These are phyloP conservation scores for Trissoscelio sp. DNA, from an alignment of 2,888 invertebrate species.

Conservation along the genomic window DNA sequence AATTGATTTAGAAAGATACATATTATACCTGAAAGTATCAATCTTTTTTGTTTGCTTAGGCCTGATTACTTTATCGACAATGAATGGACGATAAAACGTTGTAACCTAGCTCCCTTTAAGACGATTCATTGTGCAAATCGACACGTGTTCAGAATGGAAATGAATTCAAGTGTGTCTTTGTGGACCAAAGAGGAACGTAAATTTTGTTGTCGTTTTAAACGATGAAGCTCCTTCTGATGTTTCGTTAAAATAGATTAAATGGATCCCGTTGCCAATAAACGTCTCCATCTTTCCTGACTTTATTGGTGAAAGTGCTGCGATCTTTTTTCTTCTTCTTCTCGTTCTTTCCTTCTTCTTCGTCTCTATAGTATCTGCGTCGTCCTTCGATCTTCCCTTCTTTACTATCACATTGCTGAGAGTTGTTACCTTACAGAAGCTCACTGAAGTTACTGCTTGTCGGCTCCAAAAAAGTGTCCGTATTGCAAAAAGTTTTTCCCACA, in stretches of 20 bases:
- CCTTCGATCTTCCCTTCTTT: slow-evolving; percentile 12
- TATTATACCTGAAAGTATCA: slow-evolving; percentile 44
- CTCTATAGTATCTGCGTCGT: background rate
- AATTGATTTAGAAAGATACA: slow-evolving; percentile 18
- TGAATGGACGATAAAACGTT: slow-evolving; percentile 52
- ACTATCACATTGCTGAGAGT: slow-evolving; percentile 54
- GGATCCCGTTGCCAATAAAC: slow-evolving; percentile 27
- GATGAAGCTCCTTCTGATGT: slow-evolving; percentile 57
- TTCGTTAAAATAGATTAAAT: slow-evolving; percentile 45
- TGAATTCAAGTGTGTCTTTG: slow-evolving; percentile 72
- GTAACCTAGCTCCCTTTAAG: slow-evolving; percentile 69
- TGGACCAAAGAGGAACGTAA: slow-evolving; percentile 75
- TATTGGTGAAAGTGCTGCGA: background rate
- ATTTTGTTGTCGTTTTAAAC: slow-evolving; percentile 70
- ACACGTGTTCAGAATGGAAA: slow-evolving; percentile 47
- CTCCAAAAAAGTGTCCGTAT: slow-evolving; percentile 12
- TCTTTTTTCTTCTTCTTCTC: background rate
- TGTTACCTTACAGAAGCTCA: slow-evolving; percentile 48
- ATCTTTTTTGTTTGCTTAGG: slow-evolving; percentile 39
- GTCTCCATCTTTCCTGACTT: slow-evolving; percentile 66
- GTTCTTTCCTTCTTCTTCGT: background rate
- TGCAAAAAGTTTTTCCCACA: slow-evolving; percentile 24
- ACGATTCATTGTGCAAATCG: slow-evolving; percentile 71
- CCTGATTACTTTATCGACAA: slow-evolving; percentile 54
- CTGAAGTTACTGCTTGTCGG: slow-evolving; percentile 18